A percentile compares a stretch with the other conserved stretches of the same genome.
Evolutionary conservation across 2,888 invertebrate species (phyloP).

Genomic region (Spilarctia lutea): DNA sequence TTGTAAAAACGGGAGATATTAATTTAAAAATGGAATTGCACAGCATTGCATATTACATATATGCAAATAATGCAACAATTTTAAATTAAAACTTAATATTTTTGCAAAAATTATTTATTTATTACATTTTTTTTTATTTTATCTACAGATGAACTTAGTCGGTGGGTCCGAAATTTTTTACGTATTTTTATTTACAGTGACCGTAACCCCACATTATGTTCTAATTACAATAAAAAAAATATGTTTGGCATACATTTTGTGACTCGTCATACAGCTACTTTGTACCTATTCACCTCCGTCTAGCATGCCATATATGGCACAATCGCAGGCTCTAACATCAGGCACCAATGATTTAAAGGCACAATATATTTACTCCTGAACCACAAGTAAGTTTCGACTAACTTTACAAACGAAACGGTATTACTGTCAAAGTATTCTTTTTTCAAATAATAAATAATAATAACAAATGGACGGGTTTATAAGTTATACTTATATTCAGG

Average conservation of each 20-base stretch:
- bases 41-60: constrained; percentile 21
- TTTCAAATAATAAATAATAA: constrained; percentile 25
- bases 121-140: constrained; percentile 44
- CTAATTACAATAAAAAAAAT: constrained; percentile 71
- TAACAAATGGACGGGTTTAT: constrained; percentile 46
- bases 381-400: constrained; percentile 29
- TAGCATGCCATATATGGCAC: constrained; percentile 75
- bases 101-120: constrained; percentile 49
- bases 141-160: constrained; percentile 73
- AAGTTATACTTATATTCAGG: constrained; percentile 41
- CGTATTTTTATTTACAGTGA: constrained; percentile 75
- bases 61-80: constrained; percentile 10
- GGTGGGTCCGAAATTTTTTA: constrained; percentile 78
- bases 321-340: constrained; percentile 60
- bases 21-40: constrained; percentile 16
- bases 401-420: not conserved
- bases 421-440: constrained; percentile 22
- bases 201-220: constrained; percentile 67
- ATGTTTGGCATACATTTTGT: constrained; percentile 85
- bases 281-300: constrained; percentile 70
- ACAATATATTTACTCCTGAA: constrained; percentile 61
- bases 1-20: constrained; percentile 21
- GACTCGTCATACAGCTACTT: constrained; percentile 80
- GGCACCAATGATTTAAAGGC: constrained; percentile 77
- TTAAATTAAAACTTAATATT: constrained; percentile 12